These are phyloP conservation scores for Sphinx pinastri DNA, from an alignment of 2,888 invertebrate species.

Conservation along the genomic window DNA sequence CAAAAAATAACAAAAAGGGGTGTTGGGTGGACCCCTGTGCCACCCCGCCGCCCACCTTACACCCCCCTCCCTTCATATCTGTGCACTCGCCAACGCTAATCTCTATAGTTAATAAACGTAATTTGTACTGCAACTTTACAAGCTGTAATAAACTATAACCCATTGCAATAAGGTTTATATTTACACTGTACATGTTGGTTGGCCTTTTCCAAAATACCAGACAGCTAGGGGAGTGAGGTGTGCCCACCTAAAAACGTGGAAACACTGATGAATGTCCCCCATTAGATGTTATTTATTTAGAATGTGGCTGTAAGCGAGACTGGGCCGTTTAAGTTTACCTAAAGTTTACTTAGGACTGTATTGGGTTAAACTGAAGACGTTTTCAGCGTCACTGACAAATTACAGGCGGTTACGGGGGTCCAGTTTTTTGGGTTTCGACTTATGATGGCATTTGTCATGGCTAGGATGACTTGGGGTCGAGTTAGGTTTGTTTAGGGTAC, in stretches of 20 bases:
- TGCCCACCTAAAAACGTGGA: conserved; percentile 81
- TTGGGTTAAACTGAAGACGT: conserved; percentile 81
- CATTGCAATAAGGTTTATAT: conserved; percentile 39
- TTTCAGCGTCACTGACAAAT: conserved; percentile 71
- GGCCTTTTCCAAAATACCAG: conserved; percentile 69
- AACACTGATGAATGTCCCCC: conserved; percentile 84
- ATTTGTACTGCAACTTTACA: conserved; percentile 54
- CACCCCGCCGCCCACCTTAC: conserved; percentile 60
- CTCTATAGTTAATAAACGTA: conserved; percentile 72
- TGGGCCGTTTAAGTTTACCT: conserved; percentile 77
- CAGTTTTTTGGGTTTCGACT: conserved; percentile 76
- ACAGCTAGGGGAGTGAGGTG: conserved; percentile 75
- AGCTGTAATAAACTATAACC: conserved; percentile 44
- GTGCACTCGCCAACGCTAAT: conserved; percentile 80
- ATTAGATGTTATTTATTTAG: conserved; percentile 85
- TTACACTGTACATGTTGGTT: conserved; percentile 38
- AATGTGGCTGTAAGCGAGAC: conserved; percentile 82
- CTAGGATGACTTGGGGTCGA: conserved; percentile 50
- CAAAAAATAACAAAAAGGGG: conserved; percentile 73
- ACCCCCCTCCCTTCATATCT: conserved; percentile 67
- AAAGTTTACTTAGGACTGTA: conserved; percentile 83
- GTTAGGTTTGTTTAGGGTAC: conserved; percentile 11
- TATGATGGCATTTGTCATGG: conserved; percentile 76
- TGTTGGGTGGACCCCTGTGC: conserved; percentile 65
- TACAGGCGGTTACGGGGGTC: conserved; percentile 75